Percentiles rank a stretch among this genome's conserved stretches.
Conservation (phyloP, 2,797 vertebrate genomes). For the Rhyacichthys aspro region DNA sequence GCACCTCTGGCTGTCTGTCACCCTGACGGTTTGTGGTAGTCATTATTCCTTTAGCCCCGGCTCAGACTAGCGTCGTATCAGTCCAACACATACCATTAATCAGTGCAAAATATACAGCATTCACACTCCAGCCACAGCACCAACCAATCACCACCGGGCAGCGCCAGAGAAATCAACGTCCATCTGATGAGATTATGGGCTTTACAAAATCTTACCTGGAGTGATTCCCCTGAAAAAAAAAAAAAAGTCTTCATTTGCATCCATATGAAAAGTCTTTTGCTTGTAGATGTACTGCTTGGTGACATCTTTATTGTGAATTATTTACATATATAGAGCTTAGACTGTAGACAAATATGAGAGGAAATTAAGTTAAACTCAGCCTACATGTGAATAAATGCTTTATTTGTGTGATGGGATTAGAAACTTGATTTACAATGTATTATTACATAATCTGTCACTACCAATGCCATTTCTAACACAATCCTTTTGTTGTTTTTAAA, state of each 20-base stretch:
- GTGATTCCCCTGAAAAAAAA: slow-evolving; percentile 18
- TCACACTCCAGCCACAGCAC: slow-evolving; percentile 1
- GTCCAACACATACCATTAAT: slow-evolving; percentile 50
- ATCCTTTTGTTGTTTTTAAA: too few relatives aligned
- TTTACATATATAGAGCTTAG: too few relatives aligned
- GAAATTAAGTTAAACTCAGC: too few relatives aligned
- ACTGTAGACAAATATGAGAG: too few relatives aligned
- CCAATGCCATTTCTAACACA: too few relatives aligned
- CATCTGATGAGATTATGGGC: slow-evolving; percentile 23
- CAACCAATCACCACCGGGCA: background rate
- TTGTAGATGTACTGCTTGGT: too few relatives aligned
- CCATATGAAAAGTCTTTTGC: too few relatives aligned
- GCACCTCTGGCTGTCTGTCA: slow-evolving; percentile 26
- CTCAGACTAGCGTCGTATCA: slow-evolving; percentile 20
- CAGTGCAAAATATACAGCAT: slow-evolving; percentile 28
- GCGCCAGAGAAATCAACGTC: slow-evolving; percentile 6
- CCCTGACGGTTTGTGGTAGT: slow-evolving; percentile 39
- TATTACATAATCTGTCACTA: too few relatives aligned
- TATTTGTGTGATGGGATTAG: too few relatives aligned
- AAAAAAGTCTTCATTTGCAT: background rate
- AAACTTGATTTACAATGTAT: too few relatives aligned
- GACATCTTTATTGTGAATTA: too few relatives aligned
- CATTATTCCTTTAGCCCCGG: slow-evolving; percentile 54
- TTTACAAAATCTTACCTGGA: slow-evolving; percentile 11
- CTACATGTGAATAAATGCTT: too few relatives aligned